A percentile compares a stretch with the other conserved stretches of the same genome.
These are phyloP conservation scores for Torymus aiolomorphi DNA, from an alignment of 2,888 invertebrate species.

Conservation along the genomic window DNA sequence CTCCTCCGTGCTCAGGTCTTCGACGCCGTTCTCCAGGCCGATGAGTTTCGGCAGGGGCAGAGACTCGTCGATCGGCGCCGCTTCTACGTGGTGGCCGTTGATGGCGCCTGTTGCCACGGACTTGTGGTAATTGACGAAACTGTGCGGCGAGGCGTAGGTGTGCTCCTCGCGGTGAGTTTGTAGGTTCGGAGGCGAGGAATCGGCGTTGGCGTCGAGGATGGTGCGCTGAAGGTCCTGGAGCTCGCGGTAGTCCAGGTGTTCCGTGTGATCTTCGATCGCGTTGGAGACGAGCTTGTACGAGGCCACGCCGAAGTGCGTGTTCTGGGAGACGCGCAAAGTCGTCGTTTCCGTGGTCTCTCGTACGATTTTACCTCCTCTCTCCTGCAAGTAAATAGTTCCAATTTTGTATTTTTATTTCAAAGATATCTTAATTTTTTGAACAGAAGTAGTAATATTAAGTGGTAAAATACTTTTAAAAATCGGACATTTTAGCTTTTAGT, in stretches of 20 bases:
- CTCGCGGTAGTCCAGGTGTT: conserved; percentile 65
- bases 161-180: conserved; percentile 49
- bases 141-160: conserved; percentile 33
- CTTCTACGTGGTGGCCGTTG: conserved; percentile 3
- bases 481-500: too few relatives aligned
- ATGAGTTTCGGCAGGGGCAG: neutral
- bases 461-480: too few relatives aligned
- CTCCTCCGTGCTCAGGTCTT: conserved; percentile 26
- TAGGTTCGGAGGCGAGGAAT: neutral
- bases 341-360: conserved; percentile 78
- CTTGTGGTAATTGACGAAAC: conserved; percentile 31
- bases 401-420: too few relatives aligned
- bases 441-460: too few relatives aligned
- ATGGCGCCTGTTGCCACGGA: conserved; percentile 34
- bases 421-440: too few relatives aligned
- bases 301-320: conserved; percentile 77
- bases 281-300: conserved; percentile 78
- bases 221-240: conserved; percentile 60
- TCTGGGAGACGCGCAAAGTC: conserved; percentile 77
- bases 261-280: conserved; percentile 73
- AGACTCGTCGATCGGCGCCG: too few relatives aligned
- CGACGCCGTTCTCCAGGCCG: conserved; percentile 7
- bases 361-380: conserved; percentile 76
- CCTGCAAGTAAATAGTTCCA: conserved; percentile 59
- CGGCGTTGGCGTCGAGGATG: conserved; percentile 19